These are phyloP conservation scores for Brachyopa scutellaris DNA, from an alignment of 2,888 invertebrate species.

Conservation along the genomic window DNA sequence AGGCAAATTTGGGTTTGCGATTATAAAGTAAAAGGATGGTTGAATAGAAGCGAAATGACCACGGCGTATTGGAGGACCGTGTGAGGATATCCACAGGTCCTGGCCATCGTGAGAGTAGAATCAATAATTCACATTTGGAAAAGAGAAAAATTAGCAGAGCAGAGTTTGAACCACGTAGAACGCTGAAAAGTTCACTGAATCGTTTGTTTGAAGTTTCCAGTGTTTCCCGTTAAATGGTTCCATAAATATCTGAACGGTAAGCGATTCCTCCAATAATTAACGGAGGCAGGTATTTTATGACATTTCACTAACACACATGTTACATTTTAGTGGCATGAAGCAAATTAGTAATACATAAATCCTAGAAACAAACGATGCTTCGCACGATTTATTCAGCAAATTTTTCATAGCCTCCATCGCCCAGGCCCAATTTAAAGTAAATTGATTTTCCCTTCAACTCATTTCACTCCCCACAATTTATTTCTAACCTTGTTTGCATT, in stretches of 20 bases:
- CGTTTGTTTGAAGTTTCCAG: slow-evolving; percentile 5
- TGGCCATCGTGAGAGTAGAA: slow-evolving; percentile 4
- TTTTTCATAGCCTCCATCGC: slow-evolving; percentile 27
- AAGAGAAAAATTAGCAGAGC: background rate
- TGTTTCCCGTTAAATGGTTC: background rate
- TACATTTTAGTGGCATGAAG: too few species aligned
- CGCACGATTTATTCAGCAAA: slow-evolving; percentile 18
- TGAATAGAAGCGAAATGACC: slow-evolving; percentile 35
- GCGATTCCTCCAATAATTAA: too few species aligned
- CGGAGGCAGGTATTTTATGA: too few species aligned
- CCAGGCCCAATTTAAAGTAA: slow-evolving; percentile 6
- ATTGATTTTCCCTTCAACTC: slow-evolving; percentile 39
- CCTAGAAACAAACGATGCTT: background rate
- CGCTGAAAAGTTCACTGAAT: background rate
- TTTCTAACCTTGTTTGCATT: slow-evolving; percentile 30
- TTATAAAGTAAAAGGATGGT: slow-evolving; percentile 24
- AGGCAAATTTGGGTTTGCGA: slow-evolving; percentile 16
- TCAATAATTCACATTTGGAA: slow-evolving; percentile 43
- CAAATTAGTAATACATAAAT: too few species aligned
- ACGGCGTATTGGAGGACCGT: slow-evolving; percentile 19
- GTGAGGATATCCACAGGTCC: slow-evolving; percentile 9
- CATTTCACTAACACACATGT: too few species aligned
- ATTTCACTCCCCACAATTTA: slow-evolving; percentile 35
- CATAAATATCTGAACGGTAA: background rate
- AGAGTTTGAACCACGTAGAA: too few species aligned